Base-by-base conservation (phyloP, 2,888 invertebrate species). In the Pyrocoelia pectoralis region DNA sequence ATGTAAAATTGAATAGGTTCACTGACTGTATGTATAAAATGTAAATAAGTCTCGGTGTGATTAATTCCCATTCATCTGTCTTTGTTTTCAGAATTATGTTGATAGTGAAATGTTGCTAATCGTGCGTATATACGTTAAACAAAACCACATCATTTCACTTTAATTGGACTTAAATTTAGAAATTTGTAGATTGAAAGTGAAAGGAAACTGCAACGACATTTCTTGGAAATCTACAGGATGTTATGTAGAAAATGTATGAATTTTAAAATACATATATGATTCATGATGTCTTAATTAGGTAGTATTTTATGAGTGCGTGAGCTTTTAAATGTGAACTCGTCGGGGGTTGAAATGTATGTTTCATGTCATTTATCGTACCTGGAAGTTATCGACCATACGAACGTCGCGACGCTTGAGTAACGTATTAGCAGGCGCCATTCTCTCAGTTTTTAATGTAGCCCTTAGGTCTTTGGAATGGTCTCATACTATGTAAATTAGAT, bases 361-460 rank as follows among this genome's bases (percentile, higher is more conserved):
- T n/a, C n/a, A n/a, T n/a, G n/a, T n/a, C n/a, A n/a, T n/a, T n/a
- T n/a, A 9, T 43, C 56, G 48, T 57, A 57, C 49, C 56, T 50
- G 56, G 40, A 13, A 49, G 38, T 49, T 58, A 58, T 58, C 50
- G 56, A 57, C 50, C 52, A 52, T 50, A 41, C 52, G 40, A 43
- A 17, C 58, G 52, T 52, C 58, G 58, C 51, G 52, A 58, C 58
- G 58, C 52, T 52, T 33, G 9, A 12, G n/a, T 17, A 49, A 15
- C 9, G 24, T 19, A 4, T n/a, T 2, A n/a, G n/a, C 19, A 49
- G 50, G 56, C 49, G 56, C 50, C 56, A 29, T 4, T 15, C 29
- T 29, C 29, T 29, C 29, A 17, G 29, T 55, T 55, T 13, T 18
- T n/a, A 28, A 14, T 49, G 5, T 43, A 17, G 28, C 48, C 56